A percentile compares a stretch with the other conserved stretches of the same genome.
Conservation (phyloP, 2,797 vertebrate genomes). For the Otolemur crassicaudatus region DNA sequence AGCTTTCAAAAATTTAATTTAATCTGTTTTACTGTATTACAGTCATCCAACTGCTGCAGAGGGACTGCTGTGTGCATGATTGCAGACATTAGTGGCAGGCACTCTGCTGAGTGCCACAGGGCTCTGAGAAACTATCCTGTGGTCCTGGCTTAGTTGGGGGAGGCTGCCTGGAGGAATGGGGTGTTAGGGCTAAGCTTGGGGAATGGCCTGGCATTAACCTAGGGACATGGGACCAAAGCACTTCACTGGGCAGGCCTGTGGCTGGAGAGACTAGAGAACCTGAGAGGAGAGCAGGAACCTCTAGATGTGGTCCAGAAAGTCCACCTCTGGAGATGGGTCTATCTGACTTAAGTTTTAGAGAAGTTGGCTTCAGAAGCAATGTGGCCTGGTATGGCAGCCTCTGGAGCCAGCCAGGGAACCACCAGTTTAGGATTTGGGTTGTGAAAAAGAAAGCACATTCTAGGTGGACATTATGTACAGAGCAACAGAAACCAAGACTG, state of each 20-base stretch:
- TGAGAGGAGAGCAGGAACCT: background rate
- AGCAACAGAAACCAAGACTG: background rate
- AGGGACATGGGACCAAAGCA: rapidly evolving
- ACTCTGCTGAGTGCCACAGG: rapidly evolving
- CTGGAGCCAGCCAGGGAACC: background rate
- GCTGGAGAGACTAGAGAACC: background rate
- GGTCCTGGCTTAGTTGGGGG: background rate
- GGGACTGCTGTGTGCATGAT: background rate
- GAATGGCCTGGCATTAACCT: background rate
- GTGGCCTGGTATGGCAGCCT: background rate
- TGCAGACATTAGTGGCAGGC: background rate
- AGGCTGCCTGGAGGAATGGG: background rate
- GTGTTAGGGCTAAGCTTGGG: background rate
- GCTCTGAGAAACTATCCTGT: background rate
- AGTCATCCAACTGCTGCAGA: background rate
- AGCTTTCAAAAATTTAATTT: background rate
- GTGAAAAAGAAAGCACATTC: background rate
- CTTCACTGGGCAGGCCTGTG: rapidly evolving
- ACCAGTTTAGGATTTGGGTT: background rate
- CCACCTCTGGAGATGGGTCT: background rate
- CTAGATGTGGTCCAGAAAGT: background rate
- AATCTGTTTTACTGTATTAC: background rate
- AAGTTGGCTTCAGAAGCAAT: background rate
- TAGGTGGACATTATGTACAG: background rate
- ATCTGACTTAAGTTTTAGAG: background rate